A percentile compares a stretch with the other conserved stretches of the same genome.
phyloP scores from a whole-genome alignment of 2,888 invertebrate species.

The Bugulina stolonifera region DNA sequence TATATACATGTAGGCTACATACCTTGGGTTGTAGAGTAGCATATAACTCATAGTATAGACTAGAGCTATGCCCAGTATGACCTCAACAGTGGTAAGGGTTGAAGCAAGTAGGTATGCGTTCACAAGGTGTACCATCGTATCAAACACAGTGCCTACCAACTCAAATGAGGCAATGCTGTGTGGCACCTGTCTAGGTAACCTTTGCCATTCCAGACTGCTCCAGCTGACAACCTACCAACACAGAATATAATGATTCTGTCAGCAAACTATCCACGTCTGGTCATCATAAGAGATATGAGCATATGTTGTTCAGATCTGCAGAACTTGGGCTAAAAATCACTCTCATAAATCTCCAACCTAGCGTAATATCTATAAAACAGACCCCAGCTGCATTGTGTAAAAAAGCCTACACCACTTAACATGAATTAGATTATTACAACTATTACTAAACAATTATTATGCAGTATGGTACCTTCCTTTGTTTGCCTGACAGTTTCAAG shows the following conservation, averaged over 20 bases:
- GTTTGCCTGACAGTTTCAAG: too few relatives aligned
- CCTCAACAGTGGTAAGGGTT: constrained; percentile 34
- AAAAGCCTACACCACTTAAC: too few relatives aligned
- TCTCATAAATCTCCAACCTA: too few relatives aligned
- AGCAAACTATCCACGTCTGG: too few relatives aligned
- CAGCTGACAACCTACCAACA: constrained; percentile 41
- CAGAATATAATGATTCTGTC: background rate
- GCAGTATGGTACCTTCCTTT: too few relatives aligned
- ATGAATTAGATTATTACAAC: too few relatives aligned
- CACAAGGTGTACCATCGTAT: constrained; percentile 37
- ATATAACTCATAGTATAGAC: constrained; percentile 32
- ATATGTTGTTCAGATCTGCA: too few relatives aligned
- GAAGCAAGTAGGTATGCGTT: constrained; percentile 37
- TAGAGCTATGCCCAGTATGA: constrained; percentile 31
- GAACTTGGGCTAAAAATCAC: too few relatives aligned
- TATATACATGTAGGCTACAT: background rate
- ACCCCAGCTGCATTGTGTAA: too few relatives aligned
- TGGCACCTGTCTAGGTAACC: constrained; percentile 30
- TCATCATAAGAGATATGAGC: too few relatives aligned
- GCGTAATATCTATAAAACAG: too few relatives aligned
- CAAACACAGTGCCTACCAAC: constrained; percentile 40
- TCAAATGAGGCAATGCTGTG: constrained; percentile 36
- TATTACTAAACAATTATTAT: too few relatives aligned
- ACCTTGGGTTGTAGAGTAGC: constrained; percentile 37
- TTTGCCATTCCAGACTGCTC: constrained; percentile 42